These are phyloP conservation scores for Phyto melanocephala DNA, from an alignment of 2,888 invertebrate genomes.

Conservation along the genomic window DNA sequence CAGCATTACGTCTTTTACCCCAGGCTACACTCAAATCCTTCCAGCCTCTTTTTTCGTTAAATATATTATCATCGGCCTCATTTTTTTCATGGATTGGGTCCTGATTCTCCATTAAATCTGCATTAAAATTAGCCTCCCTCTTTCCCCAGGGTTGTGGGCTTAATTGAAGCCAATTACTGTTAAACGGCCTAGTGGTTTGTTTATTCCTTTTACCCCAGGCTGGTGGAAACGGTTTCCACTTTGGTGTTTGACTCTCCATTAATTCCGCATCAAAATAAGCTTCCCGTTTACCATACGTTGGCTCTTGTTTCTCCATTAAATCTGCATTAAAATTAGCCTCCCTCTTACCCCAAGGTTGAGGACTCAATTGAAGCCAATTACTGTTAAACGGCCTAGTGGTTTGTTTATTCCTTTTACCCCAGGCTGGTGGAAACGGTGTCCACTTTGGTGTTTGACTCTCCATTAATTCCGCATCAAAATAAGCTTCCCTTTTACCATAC, in stretches of 20 bases:
- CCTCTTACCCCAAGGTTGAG: constrained; percentile 86
- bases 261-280: constrained; percentile 79
- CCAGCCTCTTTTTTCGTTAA: constrained; percentile 84
- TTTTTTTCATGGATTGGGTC: constrained; percentile 69
- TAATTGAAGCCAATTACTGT: constrained; percentile 86
- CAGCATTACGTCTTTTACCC: constrained; percentile 84
- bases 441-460: no score
- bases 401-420: constrained; percentile 91
- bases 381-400: no score
- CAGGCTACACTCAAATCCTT: constrained; percentile 85
- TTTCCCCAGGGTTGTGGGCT: constrained; percentile 87
- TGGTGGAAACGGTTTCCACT: no score
- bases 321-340: constrained; percentile 68
- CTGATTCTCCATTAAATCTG: constrained; percentile 68
- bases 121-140: constrained; percentile 76
- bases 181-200: no score
- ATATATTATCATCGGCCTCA: constrained; percentile 60
- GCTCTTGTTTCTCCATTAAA: constrained; percentile 69
- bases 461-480: constrained; percentile 81
- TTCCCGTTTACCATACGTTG: constrained; percentile 69
- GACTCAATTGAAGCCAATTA: constrained; percentile 85
- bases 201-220: constrained; percentile 90
- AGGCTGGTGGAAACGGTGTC: no score
- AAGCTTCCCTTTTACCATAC: constrained; percentile 69
- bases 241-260: constrained; percentile 84